A percentile compares a stretch with the other conserved stretches of the same genome.
phyloP scores from a whole-genome alignment of 2,797 vertebrate genomes.

The Gambusia yucatana region DNA sequence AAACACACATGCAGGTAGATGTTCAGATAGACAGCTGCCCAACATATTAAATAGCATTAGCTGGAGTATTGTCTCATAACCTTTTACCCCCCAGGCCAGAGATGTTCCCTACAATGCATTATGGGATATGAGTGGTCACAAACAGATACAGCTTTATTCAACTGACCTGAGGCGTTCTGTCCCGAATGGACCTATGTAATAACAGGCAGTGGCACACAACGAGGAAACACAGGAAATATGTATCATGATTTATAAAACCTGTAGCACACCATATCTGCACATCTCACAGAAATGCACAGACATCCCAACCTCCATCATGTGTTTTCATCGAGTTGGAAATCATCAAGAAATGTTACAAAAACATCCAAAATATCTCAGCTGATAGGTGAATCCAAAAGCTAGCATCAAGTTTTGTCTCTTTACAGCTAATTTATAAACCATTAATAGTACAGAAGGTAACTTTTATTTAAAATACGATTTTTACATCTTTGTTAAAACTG shows the following conservation, averaged over 20 bases:
- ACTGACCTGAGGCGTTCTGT: constrained; percentile 33
- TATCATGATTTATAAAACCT: constrained; percentile 4
- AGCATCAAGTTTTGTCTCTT: neutral
- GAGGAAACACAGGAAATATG: constrained; percentile 31
- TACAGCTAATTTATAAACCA: neutral
- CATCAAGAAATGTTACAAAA: neutral
- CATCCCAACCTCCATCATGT: neutral
- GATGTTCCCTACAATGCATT: constrained; percentile 57
- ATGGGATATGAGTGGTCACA: constrained; percentile 42
- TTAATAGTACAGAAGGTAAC: too few relatives aligned
- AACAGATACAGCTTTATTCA: constrained; percentile 58
- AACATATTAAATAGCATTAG: constrained; percentile 56
- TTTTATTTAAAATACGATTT: too few relatives aligned
- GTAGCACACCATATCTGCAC: constrained; percentile 19
- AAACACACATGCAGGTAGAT: constrained; percentile 43
- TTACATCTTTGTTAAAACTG: too few relatives aligned
- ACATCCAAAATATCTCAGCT: neutral
- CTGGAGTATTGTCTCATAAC: constrained; percentile 55
- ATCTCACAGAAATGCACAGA: constrained; percentile 3
- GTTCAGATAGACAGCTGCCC: constrained; percentile 51
- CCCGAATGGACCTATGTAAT: constrained; percentile 27
- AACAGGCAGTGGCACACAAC: constrained; percentile 13
- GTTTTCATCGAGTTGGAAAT: neutral
- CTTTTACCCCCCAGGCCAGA: constrained; percentile 51
- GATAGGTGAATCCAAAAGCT: neutral